Percentiles rank a stretch among this genome's conserved stretches.
Conservation (phyloP, 2,797 vertebrate species). For the Ceyx erithaca region DNA sequence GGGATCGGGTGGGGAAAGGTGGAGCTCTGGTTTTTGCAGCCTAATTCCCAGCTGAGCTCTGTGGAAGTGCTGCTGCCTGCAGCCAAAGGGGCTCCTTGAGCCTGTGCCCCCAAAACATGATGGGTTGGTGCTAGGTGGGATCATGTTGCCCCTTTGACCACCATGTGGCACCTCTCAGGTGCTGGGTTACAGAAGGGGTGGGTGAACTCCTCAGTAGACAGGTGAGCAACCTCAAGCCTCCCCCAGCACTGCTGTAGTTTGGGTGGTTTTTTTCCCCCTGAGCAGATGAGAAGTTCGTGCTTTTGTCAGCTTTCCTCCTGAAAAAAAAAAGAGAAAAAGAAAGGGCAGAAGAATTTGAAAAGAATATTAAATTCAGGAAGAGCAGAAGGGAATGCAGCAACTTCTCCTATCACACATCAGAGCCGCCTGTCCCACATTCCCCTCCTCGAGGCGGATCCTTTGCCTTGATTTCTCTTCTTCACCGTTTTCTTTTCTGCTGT, state of each 20-base stretch:
- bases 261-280: background rate
- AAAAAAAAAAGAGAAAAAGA: background rate
- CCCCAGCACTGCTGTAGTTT: background rate
- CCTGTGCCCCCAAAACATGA: background rate
- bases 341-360: constrained; percentile 20
- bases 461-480: constrained; percentile 6
- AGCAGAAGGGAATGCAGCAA: background rate
- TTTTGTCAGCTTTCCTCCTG: constrained; percentile 67
- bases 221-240: background rate
- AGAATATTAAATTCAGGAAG: constrained; percentile 36
- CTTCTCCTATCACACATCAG: background rate
- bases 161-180: fast-evolving
- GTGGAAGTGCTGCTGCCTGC: background rate
- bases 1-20: background rate
- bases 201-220: background rate
- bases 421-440: background rate
- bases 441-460: constrained; percentile 50
- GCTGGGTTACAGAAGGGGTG: fast-evolving
- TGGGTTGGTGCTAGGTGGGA: fast-evolving
- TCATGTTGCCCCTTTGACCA: fast-evolving
- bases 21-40: background rate
- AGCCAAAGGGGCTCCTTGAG: background rate
- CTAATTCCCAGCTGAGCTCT: fast-evolving
- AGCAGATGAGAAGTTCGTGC: background rate
- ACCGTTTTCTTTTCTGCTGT: constrained; percentile 39